Evolutionary conservation across 2,888 invertebrate genomes (phyloP), one percentile per base, ranked within the genome.

Genomic region (Cartodere bifasciata): DNA sequence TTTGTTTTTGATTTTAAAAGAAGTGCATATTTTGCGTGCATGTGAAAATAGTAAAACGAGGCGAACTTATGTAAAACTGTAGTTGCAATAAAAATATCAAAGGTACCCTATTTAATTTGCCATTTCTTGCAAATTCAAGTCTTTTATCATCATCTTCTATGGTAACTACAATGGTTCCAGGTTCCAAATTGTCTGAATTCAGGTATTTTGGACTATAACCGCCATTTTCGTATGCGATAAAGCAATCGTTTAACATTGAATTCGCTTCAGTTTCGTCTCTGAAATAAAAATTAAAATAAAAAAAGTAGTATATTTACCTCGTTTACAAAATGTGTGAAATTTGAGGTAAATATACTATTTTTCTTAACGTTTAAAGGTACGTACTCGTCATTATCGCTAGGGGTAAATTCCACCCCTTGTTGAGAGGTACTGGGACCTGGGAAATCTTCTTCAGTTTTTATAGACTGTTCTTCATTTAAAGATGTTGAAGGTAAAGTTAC

Each of bases 161-260:
- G 27, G 76, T 72, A 23, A 78, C 70, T 2, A 91, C 69, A 41
- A 86, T 65, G 4, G 86, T 81, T 34, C 77, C 88, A 1, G 70
- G 67, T 44, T 82, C 86, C 29, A 88, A 67, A 35, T 75, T 72
- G 16, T 63, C 62, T 1, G 67, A 49, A 2, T 60, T 41, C 38
- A 88, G 56, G 45, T 79, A 76, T 44, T 61, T 63, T 0, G 94
- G 95, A 48, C 85, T 85, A 62, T 95, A 97, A 17, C 75, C 69
- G 2, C 90, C 92, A n/a, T 70, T 55, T 30, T 70, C 66, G 60
- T 92, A 95, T 20, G 79, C 72, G 21, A 68, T 60, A 41, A 76
- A 70, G 30, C 68, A 71, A 44, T 68, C 70, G 26, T 67, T 56
- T 26, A 70, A 46, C 50, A 67, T 53, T 37, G 58, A 63, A 35